Base-by-base conservation (phyloP, 2,888 invertebrate genomes). In the Gastrophysa polygoni region DNA sequence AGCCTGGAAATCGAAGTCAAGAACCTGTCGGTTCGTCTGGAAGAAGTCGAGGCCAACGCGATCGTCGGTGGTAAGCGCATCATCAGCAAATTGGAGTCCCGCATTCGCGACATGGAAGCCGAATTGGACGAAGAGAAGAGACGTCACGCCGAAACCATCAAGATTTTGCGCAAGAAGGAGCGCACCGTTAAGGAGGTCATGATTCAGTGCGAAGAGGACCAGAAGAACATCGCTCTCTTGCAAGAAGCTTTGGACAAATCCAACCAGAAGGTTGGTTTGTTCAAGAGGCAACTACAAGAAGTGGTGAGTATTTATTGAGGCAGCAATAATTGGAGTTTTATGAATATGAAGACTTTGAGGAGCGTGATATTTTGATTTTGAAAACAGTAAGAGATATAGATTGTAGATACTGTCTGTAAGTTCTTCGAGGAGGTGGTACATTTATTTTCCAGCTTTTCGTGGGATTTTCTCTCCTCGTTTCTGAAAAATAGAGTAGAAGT, bases 91-190 rank as follows among this genome's bases (percentile, higher is more conserved):
- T 87, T 98, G 81, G 97, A 98, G 83, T 92, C 96, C 73, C 88
- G 92, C 88, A 91, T 97, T 77, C 93, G 95, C 79, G 97, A 97
- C 80, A 85, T 96, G 83, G 97, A 98, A 83, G 86, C 95, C 74
- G 96, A 96, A 83, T 84, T 95, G 73, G 97, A 98, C 80, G 97
- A 96, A 83, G 97, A 98, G 85, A 96, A 95, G 87, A 91, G 96
- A 82, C 91, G 96, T 81, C 97, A 98, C 84, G 91, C 95, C 73
- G 97, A 98, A 84, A 96, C 96, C 78, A 94, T 96, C 83, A 96
- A 96, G 88, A 95, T 96, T 82, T 87, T 97, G 80, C 93, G 97
- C 84, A 98, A 98, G 89, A 98, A 98, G 90, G 97, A 98, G 82
- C 94, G 96, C 78, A 90, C 91, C 78, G 91, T 97, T 80, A 97